Base-by-base conservation (phyloP, 2,888 invertebrate species). In the Athetis lepigone region DNA sequence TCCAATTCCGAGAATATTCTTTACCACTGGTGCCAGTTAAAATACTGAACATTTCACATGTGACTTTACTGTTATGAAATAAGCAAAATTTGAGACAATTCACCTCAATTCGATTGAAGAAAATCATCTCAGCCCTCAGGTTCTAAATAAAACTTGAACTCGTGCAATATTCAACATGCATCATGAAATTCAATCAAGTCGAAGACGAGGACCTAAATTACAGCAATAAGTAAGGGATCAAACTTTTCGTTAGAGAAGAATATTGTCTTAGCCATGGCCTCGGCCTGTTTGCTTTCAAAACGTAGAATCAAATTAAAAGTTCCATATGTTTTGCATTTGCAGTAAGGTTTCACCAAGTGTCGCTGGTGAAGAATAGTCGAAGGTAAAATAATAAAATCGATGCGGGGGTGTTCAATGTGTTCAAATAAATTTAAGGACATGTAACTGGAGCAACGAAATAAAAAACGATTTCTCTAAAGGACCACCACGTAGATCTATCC, bases 401-500 rank as follows among this genome's bases (percentile, higher is more conserved):
- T 76, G 89, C 85, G 89, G 89, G 91, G 74, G 83, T 84, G 74
- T 81, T 47, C 16, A 60, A 79, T 73, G 83, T 84, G 74, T 81
- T 47, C 16, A 60, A 79, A 76, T 80, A 81, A 80, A 83, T 82
- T 82, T 80, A 77, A 83, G 82, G 77, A 76, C 59, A 72, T 66
- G 77, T 82, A 90, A 87, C 85, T 87, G 84, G 89, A 85, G 77
- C 88, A 77, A 78, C 80, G 62, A 82, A 84, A 85, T 77, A 79
- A 75, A 74, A 80, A 75, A 80, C 63, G 61, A 81, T 79, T 82
- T 73, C 57, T 68, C 63, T 67, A 74, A 69, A 74, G 61, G 92
- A 92, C 93, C 93, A 92, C 92, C 93, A 81, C 91, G 88, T 82
- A 77, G 92, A 75, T 72, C 63, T 75, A 80, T 70, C 78, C 79